Evolutionary conservation across 1,140 invertebrate species (phyloP), one percentile per base, ranked within the genome.

Genomic region (Aethina tumida): DNA sequence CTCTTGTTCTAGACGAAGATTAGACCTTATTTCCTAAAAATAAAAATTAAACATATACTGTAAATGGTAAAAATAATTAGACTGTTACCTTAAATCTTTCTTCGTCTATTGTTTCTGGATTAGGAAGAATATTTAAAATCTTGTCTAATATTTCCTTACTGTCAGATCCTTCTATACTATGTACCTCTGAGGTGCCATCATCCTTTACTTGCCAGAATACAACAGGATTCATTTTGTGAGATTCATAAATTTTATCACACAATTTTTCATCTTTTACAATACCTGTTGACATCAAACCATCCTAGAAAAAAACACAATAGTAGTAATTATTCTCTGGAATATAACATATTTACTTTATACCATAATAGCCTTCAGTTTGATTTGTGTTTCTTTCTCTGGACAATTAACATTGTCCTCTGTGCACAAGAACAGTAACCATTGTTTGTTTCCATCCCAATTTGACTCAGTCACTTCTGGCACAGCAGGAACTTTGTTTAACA

Each of bases 331-430:
- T 33, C 20, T 21, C 12, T 16, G 6, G 20, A 14, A 16, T 29
- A 38, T 22, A 10, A 27, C 14, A 7, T 39, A 35, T 38, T 25
- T 46, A 39, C 64, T 64, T 67, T n/a, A n/a, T 64, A 81, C 78
- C 64, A 81, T 64, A 47, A 74, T 73, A 3, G 74, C 70, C 33
- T 75, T 68, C 20, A 81, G 51, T 65, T 77, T 79, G 8, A 68
- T 56, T 41, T 62, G 60, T n/a, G 70, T 70, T 34, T 68, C 60
- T 7, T 53, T 46, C 27, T 65, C 63, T 17, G 72, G 67, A 56
- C 76, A 79, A 39, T 70, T 60, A 45, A 57, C 55, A 26, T 59
- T 56, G 40, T 69, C 67, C 15, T 35, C 41, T 21, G 62, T 54
- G 55, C 61, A 65, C 13, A 73, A 60, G 45, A 70, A 63, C 30